Evolutionary conservation across 1,140 invertebrate genomes (phyloP), one percentile per base, ranked within the genome.

Genomic region (Bombus vancouverensis): DNA sequence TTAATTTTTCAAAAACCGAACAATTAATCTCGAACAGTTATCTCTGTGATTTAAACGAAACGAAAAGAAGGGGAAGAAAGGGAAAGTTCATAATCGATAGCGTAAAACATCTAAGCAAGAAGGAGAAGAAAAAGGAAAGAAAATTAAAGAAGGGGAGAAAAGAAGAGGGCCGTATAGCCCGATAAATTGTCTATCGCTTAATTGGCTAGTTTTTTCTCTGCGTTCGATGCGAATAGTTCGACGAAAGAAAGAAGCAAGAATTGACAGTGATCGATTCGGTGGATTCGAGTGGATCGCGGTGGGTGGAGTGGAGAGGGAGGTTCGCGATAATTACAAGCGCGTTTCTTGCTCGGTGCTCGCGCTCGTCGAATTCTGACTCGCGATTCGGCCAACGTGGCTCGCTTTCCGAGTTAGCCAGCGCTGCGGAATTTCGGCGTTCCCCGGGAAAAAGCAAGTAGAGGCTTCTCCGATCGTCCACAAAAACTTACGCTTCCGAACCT

Each of bases 381-480:
- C 84, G 74, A 74, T 70, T 81, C 37, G 66, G 15, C 3, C 57
- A 39, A 57, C 57, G 75, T 42, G 57, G 13, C 59, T 78, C 72
- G 81, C 39, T 78, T 44, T 83, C 77, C 83, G 53, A 68, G 28
- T 42, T 83, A 76, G 83, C 37, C 62, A 62, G 74, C 79, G 57
- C 81, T 44, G 62, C 53, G 87, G 88, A 91, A 93, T 93, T 93
- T 92, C 83, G 91, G 88, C 89, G 91, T 93, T 91, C 75, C 75
- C 65, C 68, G 81, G 79, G 87, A 92, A 93, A 93, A 94, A 93
- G 89, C 53, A 12, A 57, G 37, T 44, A 44, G n/a, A 81, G 84
- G 76, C 83, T 22, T 91, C 87, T 80, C 79, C 71, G 44, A 25
- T 44, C 86, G 82, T 13, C 1, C 25, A 88, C 89, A 93, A 94